phyloP scores from a whole-genome alignment of 2,113 vertebrate species.

The Onychorhynchus coronatus region DNA sequence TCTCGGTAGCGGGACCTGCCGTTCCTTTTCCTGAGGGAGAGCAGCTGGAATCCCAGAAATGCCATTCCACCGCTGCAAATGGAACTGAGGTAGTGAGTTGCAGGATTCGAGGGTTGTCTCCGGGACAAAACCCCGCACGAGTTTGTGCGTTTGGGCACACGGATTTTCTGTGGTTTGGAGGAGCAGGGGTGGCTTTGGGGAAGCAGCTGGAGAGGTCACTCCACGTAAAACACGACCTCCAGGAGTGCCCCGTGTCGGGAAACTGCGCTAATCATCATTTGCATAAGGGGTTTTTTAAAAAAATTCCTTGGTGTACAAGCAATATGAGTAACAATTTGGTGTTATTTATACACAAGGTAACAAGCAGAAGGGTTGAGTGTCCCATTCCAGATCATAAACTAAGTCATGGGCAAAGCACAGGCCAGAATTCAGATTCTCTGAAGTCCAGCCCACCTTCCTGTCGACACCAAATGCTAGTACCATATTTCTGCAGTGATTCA shows the following conservation, averaged over 20 bases:
- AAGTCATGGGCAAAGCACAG: neutral
- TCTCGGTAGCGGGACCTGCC: accelerated
- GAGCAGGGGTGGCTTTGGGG: neutral
- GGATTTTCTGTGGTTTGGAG: neutral
- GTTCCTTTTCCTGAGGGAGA: neutral
- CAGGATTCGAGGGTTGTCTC: neutral
- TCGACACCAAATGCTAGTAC: neutral
- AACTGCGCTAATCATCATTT: neutral
- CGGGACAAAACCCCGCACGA: neutral
- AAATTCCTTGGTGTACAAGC: neutral
- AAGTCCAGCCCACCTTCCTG: neutral
- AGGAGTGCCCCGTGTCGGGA: neutral
- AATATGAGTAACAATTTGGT: neutral
- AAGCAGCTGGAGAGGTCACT: neutral
- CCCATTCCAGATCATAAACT: neutral
- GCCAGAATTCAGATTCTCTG: neutral
- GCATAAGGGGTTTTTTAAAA: accelerated
- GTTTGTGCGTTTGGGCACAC: neutral
- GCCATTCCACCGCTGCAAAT: neutral
- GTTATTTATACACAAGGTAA: neutral
- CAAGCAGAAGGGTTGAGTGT: neutral
- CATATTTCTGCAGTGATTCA: accelerated
- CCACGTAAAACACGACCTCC: neutral
- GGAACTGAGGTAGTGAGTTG: neutral
- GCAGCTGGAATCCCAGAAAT: neutral